A percentile compares a stretch with the other conserved stretches of the same genome.
These are phyloP conservation scores for Miltochrista miniata DNA, from an alignment of 2,888 invertebrate genomes.

Conservation along the genomic window DNA sequence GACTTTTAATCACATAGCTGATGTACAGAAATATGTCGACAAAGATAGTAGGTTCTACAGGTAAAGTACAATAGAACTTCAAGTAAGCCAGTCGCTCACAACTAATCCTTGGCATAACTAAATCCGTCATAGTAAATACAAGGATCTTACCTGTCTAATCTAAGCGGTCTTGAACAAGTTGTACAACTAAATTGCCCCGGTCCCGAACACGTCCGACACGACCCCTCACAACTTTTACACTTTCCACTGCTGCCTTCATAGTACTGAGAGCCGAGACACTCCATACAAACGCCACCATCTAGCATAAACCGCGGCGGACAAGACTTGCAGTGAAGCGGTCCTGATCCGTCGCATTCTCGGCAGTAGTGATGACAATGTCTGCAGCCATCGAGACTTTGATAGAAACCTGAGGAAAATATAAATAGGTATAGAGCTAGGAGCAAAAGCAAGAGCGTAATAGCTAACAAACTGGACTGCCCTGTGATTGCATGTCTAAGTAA, in stretches of 20 bases:
- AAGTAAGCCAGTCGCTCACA: too few species aligned
- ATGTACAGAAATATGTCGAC: background rate
- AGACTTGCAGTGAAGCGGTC: conserved; percentile 89
- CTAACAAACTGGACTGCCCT: too few species aligned
- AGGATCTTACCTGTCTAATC: conserved; percentile 81
- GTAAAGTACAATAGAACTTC: too few species aligned
- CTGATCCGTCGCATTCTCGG: conserved; percentile 92
- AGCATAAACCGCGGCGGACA: conserved; percentile 89
- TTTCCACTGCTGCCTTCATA: conserved; percentile 87
- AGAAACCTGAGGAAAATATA: conserved; percentile 83
- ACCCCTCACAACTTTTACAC: conserved; percentile 86
- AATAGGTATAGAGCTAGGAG: background rate
- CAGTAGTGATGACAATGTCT: conserved; percentile 95
- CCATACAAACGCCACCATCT: conserved; percentile 89
- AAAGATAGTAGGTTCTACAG: too few species aligned
- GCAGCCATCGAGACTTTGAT: conserved; percentile 91
- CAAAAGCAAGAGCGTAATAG: too few species aligned
- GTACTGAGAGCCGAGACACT: conserved; percentile 89
- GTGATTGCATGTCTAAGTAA: too few species aligned
- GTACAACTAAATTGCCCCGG: conserved; percentile 88
- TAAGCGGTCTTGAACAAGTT: conserved; percentile 86
- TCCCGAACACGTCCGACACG: conserved; percentile 86
- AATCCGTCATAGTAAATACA: too few species aligned
- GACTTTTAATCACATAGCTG: too few species aligned
- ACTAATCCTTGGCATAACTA: too few species aligned